phyloP scores from a whole-genome alignment of 2,797 vertebrate species.

The Salarias fasciatus region DNA sequence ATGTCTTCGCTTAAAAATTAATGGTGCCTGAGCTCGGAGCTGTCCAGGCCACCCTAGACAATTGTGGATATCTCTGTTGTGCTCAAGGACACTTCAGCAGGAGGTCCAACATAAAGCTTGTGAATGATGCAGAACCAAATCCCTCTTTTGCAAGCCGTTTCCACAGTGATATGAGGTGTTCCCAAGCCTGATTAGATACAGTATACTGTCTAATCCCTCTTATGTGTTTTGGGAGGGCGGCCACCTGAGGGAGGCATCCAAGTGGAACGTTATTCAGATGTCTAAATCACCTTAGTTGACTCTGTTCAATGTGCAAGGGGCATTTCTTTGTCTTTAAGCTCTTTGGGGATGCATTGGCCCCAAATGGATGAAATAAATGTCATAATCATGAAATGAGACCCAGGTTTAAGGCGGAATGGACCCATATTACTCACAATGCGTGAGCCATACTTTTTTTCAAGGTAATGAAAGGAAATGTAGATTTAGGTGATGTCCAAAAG shows the following conservation, averaged over 20 bases:
- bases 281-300: not conserved
- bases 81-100: slow-evolving; percentile 16
- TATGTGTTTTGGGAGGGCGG: not conserved
- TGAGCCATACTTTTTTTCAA: no score
- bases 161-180: not conserved
- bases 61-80: slow-evolving; percentile 6
- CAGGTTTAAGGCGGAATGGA: not conserved
- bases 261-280: not conserved
- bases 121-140: slow-evolving; percentile 3
- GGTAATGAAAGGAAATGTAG: no score
- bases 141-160: slow-evolving; percentile 4
- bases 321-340: not conserved
- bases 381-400: not conserved
- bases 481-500: no score
- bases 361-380: not conserved
- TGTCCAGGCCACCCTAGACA: not conserved
- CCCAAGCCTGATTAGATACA: not conserved
- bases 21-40: not conserved
- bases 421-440: not conserved
- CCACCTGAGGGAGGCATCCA: not conserved
- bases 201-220: not conserved
- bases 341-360: not conserved
- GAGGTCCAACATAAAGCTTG: slow-evolving; percentile 4
- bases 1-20: not conserved
- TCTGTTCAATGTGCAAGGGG: not conserved